Evolutionary conservation across 2,797 vertebrate species (phyloP).

Genomic region (Lophura swinhoii): DNA sequence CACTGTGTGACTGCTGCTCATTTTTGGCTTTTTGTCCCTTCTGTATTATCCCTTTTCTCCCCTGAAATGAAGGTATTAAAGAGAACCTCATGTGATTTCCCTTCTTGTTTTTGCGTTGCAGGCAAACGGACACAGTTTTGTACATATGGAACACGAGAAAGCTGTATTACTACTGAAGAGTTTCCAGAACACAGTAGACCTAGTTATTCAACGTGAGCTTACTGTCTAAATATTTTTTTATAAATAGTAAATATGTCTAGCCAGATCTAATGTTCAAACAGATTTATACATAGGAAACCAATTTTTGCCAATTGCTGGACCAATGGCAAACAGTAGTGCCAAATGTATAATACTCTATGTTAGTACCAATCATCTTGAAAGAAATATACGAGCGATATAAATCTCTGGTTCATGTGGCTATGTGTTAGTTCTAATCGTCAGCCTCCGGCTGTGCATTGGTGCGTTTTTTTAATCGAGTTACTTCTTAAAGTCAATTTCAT

Average conservation of each 20-base stretch:
- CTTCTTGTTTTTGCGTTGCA: slow-evolving; percentile 80
- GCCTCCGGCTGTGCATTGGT: slow-evolving; percentile 89
- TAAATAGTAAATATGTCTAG: slow-evolving; percentile 83
- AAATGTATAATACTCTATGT: slow-evolving; percentile 96
- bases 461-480: slow-evolving; percentile 80
- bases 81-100: background rate
- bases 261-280: slow-evolving; percentile 81
- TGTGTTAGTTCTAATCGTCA: slow-evolving; percentile 85
- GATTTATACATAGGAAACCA: slow-evolving; percentile 87
- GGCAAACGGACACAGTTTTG: slow-evolving; percentile 99
- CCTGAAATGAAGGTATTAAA: background rate
- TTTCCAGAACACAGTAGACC: slow-evolving; percentile 98
- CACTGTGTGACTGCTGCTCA: rapidly evolving
- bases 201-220: slow-evolving; percentile 99
- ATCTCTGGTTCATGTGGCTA: slow-evolving; percentile 83
- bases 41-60: rapidly evolving
- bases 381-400: slow-evolving; percentile 81
- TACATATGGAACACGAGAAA: slow-evolving; percentile 98
- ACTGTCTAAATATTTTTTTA: slow-evolving; percentile 91
- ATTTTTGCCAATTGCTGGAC: slow-evolving; percentile 99
- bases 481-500: slow-evolving; percentile 86
- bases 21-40: background rate
- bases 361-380: slow-evolving; percentile 81
- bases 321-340: slow-evolving; percentile 99
- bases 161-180: slow-evolving; percentile 99